phyloP scores from a whole-genome alignment of 2,888 invertebrate genomes.

The Lepidocyrtoides sp. region DNA sequence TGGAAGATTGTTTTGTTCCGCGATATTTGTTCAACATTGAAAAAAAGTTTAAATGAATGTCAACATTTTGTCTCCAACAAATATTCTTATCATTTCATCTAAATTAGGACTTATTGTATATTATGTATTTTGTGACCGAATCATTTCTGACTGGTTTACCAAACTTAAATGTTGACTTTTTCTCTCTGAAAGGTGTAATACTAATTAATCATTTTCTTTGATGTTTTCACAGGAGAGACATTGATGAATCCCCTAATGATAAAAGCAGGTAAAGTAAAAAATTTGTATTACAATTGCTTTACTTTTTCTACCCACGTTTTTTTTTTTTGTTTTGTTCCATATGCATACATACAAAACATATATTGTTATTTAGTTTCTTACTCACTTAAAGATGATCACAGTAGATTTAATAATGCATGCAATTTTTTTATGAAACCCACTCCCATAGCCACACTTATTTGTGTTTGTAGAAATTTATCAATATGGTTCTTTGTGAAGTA shows the following conservation, averaged over 20 bases:
- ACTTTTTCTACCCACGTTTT: neutral
- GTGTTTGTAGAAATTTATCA: too few species aligned
- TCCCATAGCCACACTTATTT: too few species aligned
- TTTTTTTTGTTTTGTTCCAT: neutral
- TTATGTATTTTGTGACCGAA: slow-evolving; percentile 46
- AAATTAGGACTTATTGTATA: slow-evolving; percentile 41
- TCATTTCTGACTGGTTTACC: slow-evolving; percentile 53
- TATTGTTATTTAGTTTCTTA: too few species aligned
- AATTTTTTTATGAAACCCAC: too few species aligned
- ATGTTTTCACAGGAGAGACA: slow-evolving; percentile 68
- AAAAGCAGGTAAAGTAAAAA: slow-evolving; percentile 78
- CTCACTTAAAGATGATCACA: too few species aligned
- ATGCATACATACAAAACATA: too few species aligned
- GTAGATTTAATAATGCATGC: too few species aligned
- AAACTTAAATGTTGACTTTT: slow-evolving; percentile 47
- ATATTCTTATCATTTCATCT: slow-evolving; percentile 20
- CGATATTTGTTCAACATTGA: slow-evolving; percentile 23
- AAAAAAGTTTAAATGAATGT: neutral
- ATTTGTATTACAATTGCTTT: too few species aligned
- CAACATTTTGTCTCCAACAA: slow-evolving; percentile 9
- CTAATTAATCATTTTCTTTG: slow-evolving; percentile 46
- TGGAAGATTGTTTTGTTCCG: slow-evolving; percentile 42
- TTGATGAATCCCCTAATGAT: slow-evolving; percentile 70
- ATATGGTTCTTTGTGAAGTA: too few species aligned
- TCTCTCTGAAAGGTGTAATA: neutral